Evolutionary conservation across 2,113 vertebrate species (phyloP).

Genomic region (Laticauda laticaudata): DNA sequence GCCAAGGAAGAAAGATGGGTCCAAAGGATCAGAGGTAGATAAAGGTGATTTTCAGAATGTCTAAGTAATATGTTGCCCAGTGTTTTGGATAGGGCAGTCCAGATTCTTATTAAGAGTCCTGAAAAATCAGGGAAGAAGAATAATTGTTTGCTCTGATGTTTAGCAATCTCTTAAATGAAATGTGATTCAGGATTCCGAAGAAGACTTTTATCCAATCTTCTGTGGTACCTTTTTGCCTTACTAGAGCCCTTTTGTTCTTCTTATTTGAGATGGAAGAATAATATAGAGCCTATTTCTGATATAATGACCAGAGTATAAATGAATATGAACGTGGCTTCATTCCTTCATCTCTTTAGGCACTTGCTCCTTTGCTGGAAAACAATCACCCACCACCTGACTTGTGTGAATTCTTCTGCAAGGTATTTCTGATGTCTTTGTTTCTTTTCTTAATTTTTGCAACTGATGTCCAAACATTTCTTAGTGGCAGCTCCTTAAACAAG

Average conservation of each 20-base stretch:
- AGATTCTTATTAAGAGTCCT: neutral
- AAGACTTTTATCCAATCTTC: neutral
- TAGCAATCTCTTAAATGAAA: neutral
- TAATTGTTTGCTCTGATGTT: neutral
- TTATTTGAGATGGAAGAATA: neutral
- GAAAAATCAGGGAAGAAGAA: neutral
- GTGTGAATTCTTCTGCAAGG: conserved; percentile 99
- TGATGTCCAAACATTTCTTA: neutral
- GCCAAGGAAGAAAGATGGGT: neutral
- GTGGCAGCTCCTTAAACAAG: neutral
- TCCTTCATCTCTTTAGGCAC: conserved; percentile 77
- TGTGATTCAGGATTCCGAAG: neutral
- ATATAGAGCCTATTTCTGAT: neutral
- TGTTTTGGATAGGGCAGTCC: neutral
- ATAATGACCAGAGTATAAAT: neutral
- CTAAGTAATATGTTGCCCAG: neutral
- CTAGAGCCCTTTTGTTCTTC: neutral
- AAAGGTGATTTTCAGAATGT: neutral
- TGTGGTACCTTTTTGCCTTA: neutral
- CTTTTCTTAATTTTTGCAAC: neutral
- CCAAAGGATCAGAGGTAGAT: neutral
- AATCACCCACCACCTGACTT: conserved; percentile 98
- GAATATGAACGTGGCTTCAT: conserved; percentile 19
- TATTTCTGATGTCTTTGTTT: conserved; percentile 55
- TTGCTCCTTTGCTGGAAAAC: conserved; percentile 97